Evolutionary conservation across 30 jellyfish, hydroid and myxozoan genomes (phyloP).

Genomic region (Rhopilema esculentum): DNA sequence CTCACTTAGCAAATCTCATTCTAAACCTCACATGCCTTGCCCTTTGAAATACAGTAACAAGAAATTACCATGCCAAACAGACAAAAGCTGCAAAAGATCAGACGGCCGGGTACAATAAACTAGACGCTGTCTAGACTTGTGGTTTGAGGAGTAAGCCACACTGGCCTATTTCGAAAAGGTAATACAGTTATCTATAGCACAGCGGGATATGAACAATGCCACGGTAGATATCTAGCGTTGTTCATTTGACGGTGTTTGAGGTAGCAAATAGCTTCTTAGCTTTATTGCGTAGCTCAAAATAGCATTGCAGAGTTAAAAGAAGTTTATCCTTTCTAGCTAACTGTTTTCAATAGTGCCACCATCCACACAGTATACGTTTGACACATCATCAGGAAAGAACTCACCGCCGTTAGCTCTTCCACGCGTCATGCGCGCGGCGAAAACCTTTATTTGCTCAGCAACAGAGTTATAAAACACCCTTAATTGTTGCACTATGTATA

Average conservation of each 20-base stretch:
- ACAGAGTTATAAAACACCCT: no score
- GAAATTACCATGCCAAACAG: conserved; percentile 35
- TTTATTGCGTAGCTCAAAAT: no score
- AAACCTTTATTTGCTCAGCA: no score
- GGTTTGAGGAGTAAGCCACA: conserved; percentile 64
- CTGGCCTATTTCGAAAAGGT: conserved; percentile 13
- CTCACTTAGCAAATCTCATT: conserved; percentile 17
- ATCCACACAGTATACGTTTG: no score
- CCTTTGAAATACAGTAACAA: not conserved
- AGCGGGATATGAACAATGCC: conserved; percentile 28
- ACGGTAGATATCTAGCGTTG: not conserved
- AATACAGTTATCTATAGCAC: conserved; percentile 22
- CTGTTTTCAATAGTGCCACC: no score
- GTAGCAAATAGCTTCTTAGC: no score
- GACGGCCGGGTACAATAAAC: conserved; percentile 9
- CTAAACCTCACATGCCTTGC: conserved; percentile 12
- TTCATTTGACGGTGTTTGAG: not conserved
- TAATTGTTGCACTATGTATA: no score
- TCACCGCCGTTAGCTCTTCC: no score
- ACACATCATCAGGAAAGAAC: no score
- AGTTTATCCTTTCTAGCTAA: no score
- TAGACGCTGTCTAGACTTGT: conserved; percentile 74
- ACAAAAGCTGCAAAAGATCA: conserved; percentile 29
- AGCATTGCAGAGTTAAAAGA: not conserved
- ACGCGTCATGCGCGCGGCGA: no score